These are phyloP conservation scores for Martes martes DNA, from an alignment of 2,113 vertebrate species.

Conservation along the genomic window DNA sequence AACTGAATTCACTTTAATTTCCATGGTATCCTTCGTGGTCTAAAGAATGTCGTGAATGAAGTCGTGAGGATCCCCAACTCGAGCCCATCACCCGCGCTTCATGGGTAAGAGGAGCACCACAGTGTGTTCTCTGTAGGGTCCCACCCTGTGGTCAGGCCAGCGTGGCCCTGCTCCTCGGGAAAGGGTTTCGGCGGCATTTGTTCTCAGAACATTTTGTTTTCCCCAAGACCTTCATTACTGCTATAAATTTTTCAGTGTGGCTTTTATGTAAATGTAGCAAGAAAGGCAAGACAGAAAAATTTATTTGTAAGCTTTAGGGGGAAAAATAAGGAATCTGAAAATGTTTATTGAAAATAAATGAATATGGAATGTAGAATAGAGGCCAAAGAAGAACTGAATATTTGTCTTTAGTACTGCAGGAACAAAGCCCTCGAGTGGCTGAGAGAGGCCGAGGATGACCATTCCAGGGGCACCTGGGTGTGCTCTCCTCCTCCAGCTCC, in stretches of 20 bases:
- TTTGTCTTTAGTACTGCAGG: not conserved
- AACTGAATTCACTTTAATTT: not conserved
- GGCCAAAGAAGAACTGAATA: conserved; percentile 44
- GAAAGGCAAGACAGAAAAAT: conserved; percentile 70
- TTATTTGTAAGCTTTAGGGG: conserved; percentile 69
- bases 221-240: conserved; percentile 34
- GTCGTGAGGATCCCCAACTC: too few species aligned
- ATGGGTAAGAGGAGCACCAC: not conserved
- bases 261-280: conserved; percentile 72
- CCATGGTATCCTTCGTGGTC: not conserved
- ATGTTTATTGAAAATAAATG: conserved; percentile 70
- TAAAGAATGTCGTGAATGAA: not conserved
- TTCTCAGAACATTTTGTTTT: conserved; percentile 33
- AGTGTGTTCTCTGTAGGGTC: fast-evolving
- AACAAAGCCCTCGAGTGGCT: not conserved
- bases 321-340: conserved; percentile 57
- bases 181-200: conserved; percentile 27
- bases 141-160: fast-evolving
- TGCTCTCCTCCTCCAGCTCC: not conserved
- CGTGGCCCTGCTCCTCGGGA: not conserved
- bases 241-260: conserved; percentile 73
- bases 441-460: not conserved
- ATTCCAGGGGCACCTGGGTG: not conserved
- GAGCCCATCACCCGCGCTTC: not conserved
- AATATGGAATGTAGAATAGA: conserved; percentile 61